Base-by-base conservation (phyloP, 2,113 vertebrate species). In the Dicrurus megarhynchus region DNA sequence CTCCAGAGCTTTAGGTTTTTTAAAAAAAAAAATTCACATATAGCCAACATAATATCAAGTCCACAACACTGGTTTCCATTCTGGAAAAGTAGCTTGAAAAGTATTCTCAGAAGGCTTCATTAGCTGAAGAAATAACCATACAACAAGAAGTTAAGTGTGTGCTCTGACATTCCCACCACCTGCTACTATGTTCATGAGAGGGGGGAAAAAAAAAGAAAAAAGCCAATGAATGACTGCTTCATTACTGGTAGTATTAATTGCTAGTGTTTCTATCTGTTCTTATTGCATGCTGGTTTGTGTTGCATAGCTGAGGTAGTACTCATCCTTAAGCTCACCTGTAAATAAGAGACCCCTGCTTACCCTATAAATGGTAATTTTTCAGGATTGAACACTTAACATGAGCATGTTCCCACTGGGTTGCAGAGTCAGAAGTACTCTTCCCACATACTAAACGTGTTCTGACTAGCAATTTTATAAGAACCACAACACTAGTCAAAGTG, bases 101-200 rank as follows among this genome's bases (percentile, higher is more conserved):
- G 74, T 91, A 95, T 92, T 89, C 96, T 95, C 93, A 5, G 76
- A 95, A 96, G 96, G 63, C 89, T 95, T 96, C 94, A 97, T 97
- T 96, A 96, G 74, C 84, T 87, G 87, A 82, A 95, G 93, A 94
- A 95, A 94, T 56, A 95, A 68, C 81, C 60, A 30, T 39, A 61
- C 80, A 82, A 75, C 1, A 4, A 88, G 82, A 94, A 94, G 80
- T 71, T 64, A 78, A 84, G 52, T 41, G 56, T 64, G 80, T 68
- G 49, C 37, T 90, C 73, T 91, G 84, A 89, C 89, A 92, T 91
- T 82, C 77, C 57, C n/a, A 89, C 68, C 88, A 90, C 73, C 93
- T 92, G 90, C 90, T 88, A 84, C 55, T 70, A 50, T 14, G 81
- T 47, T 74, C 47, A 56, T 1, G 4, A 19, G 63, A 7, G 27